Percentiles rank a stretch among this genome's conserved stretches.
These are phyloP conservation scores for Macrocentrus cingulum DNA, from an alignment of 1,140 invertebrate species.

Conservation along the genomic window DNA sequence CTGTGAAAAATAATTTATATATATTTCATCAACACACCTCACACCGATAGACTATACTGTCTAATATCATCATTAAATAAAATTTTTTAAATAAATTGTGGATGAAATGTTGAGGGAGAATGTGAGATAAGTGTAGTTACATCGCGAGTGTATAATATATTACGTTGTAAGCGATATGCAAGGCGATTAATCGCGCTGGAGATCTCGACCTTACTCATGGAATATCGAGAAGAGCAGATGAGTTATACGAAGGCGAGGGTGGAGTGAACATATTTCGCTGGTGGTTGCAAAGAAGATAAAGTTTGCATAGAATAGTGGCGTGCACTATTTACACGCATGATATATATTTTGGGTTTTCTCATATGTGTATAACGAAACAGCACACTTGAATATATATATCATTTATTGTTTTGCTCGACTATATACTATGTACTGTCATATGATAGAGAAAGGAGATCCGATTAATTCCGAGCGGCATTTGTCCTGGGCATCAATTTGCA, in stretches of 20 bases:
- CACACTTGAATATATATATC: no score
- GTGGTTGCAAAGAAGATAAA: background rate
- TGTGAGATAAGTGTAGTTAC: background rate
- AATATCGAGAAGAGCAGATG: conserved; percentile 11
- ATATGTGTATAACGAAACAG: background rate
- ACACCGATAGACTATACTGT: no score
- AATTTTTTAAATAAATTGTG: no score
- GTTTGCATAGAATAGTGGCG: no score
- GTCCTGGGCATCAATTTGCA: no score
- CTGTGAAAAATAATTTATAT: no score
- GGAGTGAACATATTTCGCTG: background rate
- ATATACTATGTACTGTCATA: background rate
- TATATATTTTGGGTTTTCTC: no score
- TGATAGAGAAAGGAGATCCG: conserved; percentile 9
- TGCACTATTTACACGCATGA: background rate
- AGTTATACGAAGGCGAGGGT: background rate
- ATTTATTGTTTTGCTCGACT: background rate
- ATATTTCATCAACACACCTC: no score
- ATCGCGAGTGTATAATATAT: conserved; percentile 11
- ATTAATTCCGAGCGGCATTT: conserved; percentile 6
- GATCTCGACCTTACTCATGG: conserved; percentile 11
- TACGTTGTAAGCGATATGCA: conserved; percentile 22
- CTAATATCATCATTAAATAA: no score
- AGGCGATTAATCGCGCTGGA: conserved; percentile 22
- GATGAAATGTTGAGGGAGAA: no score